phyloP scores from a whole-genome alignment of 2,113 vertebrate genomes.

The Grantiella picta region DNA sequence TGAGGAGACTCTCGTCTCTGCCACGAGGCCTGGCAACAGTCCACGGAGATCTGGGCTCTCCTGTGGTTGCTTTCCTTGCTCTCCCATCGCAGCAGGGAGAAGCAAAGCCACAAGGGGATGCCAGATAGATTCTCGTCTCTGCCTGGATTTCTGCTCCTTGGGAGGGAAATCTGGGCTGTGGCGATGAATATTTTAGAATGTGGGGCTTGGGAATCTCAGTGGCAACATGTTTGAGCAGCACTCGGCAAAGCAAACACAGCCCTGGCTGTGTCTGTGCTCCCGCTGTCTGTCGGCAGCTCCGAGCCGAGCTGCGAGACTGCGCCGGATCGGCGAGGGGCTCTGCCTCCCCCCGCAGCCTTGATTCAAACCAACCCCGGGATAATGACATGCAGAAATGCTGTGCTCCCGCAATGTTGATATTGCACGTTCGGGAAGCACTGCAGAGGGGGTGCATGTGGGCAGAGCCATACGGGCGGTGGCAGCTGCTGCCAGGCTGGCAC shows the following conservation, averaged over 20 bases:
- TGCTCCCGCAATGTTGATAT: conserved; percentile 56
- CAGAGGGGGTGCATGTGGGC: conserved; percentile 53
- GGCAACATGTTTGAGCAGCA: conserved; percentile 48
- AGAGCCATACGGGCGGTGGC: conserved; percentile 53
- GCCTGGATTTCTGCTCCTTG: conserved; percentile 2
- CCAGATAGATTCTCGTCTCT: conserved; percentile 31
- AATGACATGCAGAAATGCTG: conserved; percentile 47
- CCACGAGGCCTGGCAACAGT: background rate
- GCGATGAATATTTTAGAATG: conserved; percentile 57
- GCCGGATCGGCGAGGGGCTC: conserved; percentile 19
- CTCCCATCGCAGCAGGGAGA: background rate
- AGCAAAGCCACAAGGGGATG: conserved; percentile 54
- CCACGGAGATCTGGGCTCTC: accelerated
- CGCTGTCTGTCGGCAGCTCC: conserved; percentile 16
- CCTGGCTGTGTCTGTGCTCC: conserved; percentile 23
- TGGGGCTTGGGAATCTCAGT: conserved; percentile 37
- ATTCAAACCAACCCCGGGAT: conserved; percentile 49
- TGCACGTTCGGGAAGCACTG: conserved; percentile 24
- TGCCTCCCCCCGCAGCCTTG: background rate
- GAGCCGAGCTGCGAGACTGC: conserved; percentile 44
- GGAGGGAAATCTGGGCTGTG: conserved; percentile 48
- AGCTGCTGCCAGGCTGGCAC: conserved; percentile 61
- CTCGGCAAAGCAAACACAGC: conserved; percentile 35
- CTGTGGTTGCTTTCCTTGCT: background rate
- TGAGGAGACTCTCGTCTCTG: background rate